A percentile compares a stretch with the other conserved stretches of the same genome.
These are phyloP conservation scores for Peromyscus melanophrys DNA, from an alignment of 2,797 vertebrate species.

Conservation along the genomic window DNA sequence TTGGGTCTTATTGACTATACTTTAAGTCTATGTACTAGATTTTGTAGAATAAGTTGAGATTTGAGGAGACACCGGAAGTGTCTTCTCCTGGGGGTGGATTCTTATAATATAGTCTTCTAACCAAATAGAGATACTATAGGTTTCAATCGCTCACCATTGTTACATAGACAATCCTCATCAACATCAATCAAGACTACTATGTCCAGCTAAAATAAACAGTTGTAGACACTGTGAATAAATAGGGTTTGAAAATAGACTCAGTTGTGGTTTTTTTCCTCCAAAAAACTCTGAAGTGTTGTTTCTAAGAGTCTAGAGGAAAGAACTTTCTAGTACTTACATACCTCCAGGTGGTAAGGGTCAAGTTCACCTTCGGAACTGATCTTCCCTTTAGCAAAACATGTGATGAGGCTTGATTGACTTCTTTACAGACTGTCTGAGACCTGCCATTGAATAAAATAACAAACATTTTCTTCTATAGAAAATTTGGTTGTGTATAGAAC, in stretches of 20 bases:
- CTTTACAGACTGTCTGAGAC: neutral
- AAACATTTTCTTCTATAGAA: neutral
- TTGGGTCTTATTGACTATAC: constrained; percentile 12
- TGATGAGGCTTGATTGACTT: neutral
- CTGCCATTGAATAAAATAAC: constrained; percentile 46
- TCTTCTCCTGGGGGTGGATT: neutral
- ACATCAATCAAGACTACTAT: neutral
- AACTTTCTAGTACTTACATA: neutral
- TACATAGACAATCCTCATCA: neutral
- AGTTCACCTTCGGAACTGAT: neutral
- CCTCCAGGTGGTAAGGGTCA: neutral
- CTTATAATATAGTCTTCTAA: neutral
- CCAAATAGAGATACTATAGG: neutral
- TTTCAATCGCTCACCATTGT: neutral
- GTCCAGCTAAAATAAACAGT: neutral
- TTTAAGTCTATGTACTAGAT: constrained; percentile 43
- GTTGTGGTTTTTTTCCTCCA: neutral
- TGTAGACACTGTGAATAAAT: neutral
- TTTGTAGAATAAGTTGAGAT: neutral
- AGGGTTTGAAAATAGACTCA: neutral
- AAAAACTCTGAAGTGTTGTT: neutral
- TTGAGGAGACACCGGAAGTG: neutral
- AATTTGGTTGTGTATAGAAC: neutral
- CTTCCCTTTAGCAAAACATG: neutral
- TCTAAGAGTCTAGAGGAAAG: neutral